Base-by-base conservation (phyloP, 2,797 vertebrate species). In the Tenualosa ilisha region DNA sequence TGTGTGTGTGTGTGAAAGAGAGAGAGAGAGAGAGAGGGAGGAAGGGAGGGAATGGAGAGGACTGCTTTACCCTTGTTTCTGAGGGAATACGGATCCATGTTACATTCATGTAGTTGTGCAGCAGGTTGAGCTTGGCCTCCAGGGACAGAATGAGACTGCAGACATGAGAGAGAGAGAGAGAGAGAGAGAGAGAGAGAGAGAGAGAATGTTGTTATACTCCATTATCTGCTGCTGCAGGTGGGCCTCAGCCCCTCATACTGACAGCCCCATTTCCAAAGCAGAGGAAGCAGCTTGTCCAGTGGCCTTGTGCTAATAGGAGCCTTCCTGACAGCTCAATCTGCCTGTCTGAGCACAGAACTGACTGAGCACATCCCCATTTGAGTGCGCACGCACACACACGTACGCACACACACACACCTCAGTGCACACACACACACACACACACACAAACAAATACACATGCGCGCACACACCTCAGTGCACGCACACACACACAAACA, bases 51-150 rank as follows among this genome's bases (percentile, higher is more conserved):
- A 53, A 53, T 53, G 51, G 51, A 11, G 13, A 12, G 37, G 63
- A 12, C 46, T 46, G 46, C 46, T 5, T 72, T 72, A 99, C 98
- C 97, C 98, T 96, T 91, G 98, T 98, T 96, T 99, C 98, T 0
- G 98, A 99, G 82, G 98, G 98, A 92, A 99, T 99, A 90, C 98
- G 97, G 91, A 99, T 98, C 98, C 98, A 99, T 0, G 98, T 99
- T 95, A 99, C 98, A 95, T 99, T 99, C 98, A 99, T 99, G 95
- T 99, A 99, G 97, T 96, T 99, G 96, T 99, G 98, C 89, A 99
- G 96, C 90, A 99, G 97, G 92, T 97, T 98, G 91, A 99, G 96
- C 93, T 99, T 99, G 93, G 98, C 98, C 94, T 99, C 98, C 92
- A 99, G 95, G 83, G 98, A 99, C 91, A 99, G 95, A 95, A 99